Evolutionary conservation across 2,113 vertebrate species (phyloP).

Genomic region (Toxotes chatareus): DNA sequence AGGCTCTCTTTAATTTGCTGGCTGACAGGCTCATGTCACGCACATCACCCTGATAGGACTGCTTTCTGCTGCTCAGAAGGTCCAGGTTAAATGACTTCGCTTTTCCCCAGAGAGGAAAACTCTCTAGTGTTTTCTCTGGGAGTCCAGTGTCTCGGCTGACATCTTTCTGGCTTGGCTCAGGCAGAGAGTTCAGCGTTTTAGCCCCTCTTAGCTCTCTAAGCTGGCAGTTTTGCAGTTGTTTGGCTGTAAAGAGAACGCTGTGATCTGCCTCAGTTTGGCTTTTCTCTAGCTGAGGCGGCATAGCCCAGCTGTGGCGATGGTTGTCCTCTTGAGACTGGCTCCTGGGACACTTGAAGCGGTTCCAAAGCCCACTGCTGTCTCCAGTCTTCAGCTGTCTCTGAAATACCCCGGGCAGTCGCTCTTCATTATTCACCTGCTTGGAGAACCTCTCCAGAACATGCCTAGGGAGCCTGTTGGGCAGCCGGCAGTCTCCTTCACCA

Average conservation of each 20-base stretch:
- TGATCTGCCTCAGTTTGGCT: conserved; percentile 62
- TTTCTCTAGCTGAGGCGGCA: conserved; percentile 71
- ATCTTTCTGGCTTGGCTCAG: conserved; percentile 66
- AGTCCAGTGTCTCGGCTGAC: conserved; percentile 58
- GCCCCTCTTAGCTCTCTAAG: conserved; percentile 63
- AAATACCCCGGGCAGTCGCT: conserved; percentile 79
- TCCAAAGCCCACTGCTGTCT: conserved; percentile 68
- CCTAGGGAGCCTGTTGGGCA: conserved; percentile 80
- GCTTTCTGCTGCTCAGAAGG: conserved; percentile 79
- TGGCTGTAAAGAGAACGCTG: conserved; percentile 70
- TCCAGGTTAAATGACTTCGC: conserved; percentile 83
- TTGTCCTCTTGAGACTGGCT: conserved; percentile 76
- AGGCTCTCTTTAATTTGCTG: conserved; percentile 84
- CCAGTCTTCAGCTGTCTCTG: conserved; percentile 77
- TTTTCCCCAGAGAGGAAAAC: conserved; percentile 79
- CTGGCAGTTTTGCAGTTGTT: conserved; percentile 81
- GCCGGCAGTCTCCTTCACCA: conserved; percentile 61
- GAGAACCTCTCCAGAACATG: conserved; percentile 85
- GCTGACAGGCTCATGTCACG: conserved; percentile 75
- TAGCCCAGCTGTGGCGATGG: conserved; percentile 66
- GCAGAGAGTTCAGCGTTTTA: conserved; percentile 69
- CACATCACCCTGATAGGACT: conserved; percentile 85
- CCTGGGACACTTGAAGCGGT: conserved; percentile 70
- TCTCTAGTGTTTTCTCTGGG: conserved; percentile 49
- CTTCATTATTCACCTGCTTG: conserved; percentile 78